These are phyloP conservation scores for Coregonus suidteri DNA, from an alignment of 2,797 vertebrate species.

Conservation along the genomic window DNA sequence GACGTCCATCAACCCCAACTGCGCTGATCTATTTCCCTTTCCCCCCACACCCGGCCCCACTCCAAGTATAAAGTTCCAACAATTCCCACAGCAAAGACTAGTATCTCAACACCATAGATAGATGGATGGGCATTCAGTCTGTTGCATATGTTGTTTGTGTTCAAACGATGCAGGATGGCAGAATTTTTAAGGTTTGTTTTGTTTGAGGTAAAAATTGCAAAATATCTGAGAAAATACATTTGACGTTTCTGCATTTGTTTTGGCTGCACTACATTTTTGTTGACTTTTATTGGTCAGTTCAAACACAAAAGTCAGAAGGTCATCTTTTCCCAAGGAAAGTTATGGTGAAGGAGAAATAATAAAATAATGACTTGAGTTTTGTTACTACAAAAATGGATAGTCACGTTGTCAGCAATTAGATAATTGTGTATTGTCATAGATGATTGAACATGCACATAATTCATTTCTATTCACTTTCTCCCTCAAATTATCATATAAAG, in stretches of 20 bases:
- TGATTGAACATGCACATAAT: constrained; percentile 23
- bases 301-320: not conserved
- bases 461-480: constrained; percentile 21
- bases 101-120: not conserved
- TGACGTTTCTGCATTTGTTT: not conserved
- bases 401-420: constrained; percentile 15
- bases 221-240: not conserved
- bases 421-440: constrained; percentile 23
- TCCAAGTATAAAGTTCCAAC: not conserved
- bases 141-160: not conserved
- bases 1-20: constrained; percentile 62
- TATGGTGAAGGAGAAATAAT: not conserved
- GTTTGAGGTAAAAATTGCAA: not conserved
- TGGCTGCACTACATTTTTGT: not conserved
- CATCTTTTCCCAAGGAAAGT: not conserved
- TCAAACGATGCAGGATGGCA: not conserved
- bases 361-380: not conserved
- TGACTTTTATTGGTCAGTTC: not conserved
- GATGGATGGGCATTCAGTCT: not conserved
- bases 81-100: not conserved
- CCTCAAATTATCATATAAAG: not conserved
- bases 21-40: constrained; percentile 20
- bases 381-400: not conserved
- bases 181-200: not conserved
- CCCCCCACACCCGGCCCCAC: constrained; percentile 33